These are phyloP conservation scores for Euwallacea similis DNA, from an alignment of 1,140 invertebrate species.

Conservation along the genomic window DNA sequence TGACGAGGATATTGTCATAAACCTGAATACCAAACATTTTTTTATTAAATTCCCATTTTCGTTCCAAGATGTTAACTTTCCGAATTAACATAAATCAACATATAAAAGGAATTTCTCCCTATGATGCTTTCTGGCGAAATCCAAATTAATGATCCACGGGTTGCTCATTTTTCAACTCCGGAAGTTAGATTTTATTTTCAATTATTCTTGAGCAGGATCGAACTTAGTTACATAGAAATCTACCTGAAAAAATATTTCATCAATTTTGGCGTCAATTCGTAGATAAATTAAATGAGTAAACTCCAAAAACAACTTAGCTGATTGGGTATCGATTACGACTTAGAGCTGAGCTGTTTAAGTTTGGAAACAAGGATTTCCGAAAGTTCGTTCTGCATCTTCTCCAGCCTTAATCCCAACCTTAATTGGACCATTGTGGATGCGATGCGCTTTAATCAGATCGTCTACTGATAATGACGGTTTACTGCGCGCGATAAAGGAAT, in stretches of 20 bases:
- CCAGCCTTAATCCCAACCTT: slow-evolving; percentile 18
- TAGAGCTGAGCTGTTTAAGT: slow-evolving; percentile 9
- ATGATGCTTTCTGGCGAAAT: background rate
- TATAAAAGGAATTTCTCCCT: background rate
- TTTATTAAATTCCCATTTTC: background rate
- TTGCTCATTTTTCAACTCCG: background rate
- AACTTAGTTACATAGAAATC: no score
- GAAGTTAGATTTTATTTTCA: background rate
- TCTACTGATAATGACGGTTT: slow-evolving; percentile 1
- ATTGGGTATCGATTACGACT: slow-evolving; percentile 15
- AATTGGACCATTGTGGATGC: slow-evolving; percentile 16
- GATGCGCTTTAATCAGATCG: slow-evolving; percentile 7
- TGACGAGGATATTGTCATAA: background rate
- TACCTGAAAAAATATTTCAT: background rate
- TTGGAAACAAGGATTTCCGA: slow-evolving; percentile 10
- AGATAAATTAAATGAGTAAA: slow-evolving; percentile 1
- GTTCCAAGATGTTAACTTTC: background rate
- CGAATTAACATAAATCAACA: background rate
- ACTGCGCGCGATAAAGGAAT: background rate
- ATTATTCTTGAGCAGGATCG: no score
- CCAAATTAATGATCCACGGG: background rate
- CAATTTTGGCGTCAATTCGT: background rate
- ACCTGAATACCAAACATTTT: background rate
- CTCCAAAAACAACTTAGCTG: slow-evolving; percentile 16
- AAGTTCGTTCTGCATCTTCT: slow-evolving; percentile 15